A percentile compares a stretch with the other conserved stretches of the same genome.
phyloP scores from a whole-genome alignment of 1,140 invertebrate genomes.

The Aricia agestis region DNA sequence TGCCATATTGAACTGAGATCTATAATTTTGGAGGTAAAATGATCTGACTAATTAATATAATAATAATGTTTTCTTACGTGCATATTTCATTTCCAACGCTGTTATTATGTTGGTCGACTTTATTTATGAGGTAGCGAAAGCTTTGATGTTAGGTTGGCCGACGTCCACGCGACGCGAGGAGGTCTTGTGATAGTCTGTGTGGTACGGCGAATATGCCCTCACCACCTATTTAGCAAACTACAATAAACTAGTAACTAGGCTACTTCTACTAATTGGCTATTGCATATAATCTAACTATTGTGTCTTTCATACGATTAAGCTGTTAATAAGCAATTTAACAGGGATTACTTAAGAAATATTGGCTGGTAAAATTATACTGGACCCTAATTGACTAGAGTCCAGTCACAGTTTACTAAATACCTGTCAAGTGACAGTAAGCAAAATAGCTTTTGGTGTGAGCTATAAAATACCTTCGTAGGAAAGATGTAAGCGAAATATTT shows the following conservation, averaged over 20 bases:
- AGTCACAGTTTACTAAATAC: no score
- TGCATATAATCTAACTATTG: no score
- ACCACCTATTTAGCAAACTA: slow-evolving; percentile 42
- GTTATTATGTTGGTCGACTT: slow-evolving; percentile 41
- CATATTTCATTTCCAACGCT: slow-evolving; percentile 12
- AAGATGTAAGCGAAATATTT: background rate
- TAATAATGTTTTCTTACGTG: slow-evolving; percentile 3
- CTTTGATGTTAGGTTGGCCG: slow-evolving; percentile 65
- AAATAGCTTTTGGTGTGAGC: background rate
- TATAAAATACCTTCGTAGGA: background rate
- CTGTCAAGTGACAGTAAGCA: no score
- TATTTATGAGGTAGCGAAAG: slow-evolving; percentile 67
- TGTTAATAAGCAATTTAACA: no score
- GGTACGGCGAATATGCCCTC: slow-evolving; percentile 22
- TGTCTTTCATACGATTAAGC: no score
- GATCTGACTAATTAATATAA: slow-evolving; percentile 26
- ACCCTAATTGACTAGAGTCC: no score
- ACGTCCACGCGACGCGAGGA: slow-evolving; percentile 45
- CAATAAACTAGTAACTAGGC: background rate
- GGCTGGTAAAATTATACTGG: no score
- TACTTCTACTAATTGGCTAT: no score
- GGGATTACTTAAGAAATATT: no score
- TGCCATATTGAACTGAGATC: background rate
- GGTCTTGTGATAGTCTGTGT: slow-evolving; percentile 28
- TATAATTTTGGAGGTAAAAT: background rate